Percentiles rank a stretch among this genome's conserved stretches.
Evolutionary conservation across 92 coral and sea anemone genomes (phyloP).

Genomic region (Porites rus): DNA sequence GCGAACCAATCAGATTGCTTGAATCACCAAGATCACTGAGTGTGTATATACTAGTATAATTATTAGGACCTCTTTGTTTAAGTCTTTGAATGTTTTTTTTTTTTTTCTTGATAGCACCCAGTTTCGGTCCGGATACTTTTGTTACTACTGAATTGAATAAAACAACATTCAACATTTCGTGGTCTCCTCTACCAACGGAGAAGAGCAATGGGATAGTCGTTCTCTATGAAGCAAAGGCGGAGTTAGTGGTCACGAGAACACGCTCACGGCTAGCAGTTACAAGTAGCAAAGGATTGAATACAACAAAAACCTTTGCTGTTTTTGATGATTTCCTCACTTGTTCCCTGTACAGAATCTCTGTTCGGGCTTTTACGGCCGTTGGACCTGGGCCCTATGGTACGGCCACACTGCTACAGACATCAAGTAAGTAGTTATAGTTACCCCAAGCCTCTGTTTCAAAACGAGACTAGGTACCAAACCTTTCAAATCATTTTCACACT

Average conservation of each 20-base stretch:
- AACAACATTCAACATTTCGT: constrained; percentile 38
- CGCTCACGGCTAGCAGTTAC: neutral
- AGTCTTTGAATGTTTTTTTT: neutral
- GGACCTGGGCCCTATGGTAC: constrained; percentile 52
- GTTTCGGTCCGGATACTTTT: neutral
- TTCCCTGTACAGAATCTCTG: constrained; percentile 38
- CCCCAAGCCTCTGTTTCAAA: no score
- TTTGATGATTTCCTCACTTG: constrained; percentile 9
- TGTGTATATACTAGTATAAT: no score
- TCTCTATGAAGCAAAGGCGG: neutral
- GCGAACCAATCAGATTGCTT: no score
- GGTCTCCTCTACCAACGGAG: constrained; percentile 17
- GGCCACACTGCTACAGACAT: neutral
- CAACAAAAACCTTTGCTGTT: constrained; percentile 13
- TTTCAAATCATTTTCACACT: no score
- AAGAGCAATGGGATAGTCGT: neutral
- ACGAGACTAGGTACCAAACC: no score
- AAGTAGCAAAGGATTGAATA: neutral
- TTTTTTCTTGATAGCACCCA: constrained; percentile 8
- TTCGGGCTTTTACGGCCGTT: constrained; percentile 43
- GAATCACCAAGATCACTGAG: no score
- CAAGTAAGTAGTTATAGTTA: constrained; percentile 14
- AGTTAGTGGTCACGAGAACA: neutral
- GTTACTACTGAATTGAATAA: neutral
- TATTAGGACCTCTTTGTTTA: no score